Percentiles rank a stretch among this genome's conserved stretches.
Evolutionary conservation across 2,113 vertebrate genomes (phyloP).

Genomic region (Microtus oregoni): DNA sequence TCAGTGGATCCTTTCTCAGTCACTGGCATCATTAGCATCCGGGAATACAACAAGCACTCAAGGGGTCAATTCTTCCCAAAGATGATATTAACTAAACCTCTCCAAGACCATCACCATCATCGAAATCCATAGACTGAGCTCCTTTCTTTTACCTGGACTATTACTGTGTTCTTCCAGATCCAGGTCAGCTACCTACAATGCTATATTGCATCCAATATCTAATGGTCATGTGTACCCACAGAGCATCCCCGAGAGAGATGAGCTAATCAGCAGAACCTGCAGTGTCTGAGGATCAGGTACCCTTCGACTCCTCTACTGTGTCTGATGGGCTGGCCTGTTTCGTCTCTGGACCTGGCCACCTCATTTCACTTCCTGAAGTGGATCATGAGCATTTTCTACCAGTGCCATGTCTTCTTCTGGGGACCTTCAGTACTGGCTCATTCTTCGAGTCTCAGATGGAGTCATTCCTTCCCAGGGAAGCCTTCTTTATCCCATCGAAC

Average conservation of each 20-base stretch:
- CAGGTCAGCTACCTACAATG: background rate
- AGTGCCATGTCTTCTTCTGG: background rate
- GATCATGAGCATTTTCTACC: background rate
- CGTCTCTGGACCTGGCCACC: background rate
- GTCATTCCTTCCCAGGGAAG: background rate
- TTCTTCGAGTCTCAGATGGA: background rate
- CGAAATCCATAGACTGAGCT: background rate
- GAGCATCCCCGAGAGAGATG: background rate
- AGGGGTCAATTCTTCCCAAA: background rate
- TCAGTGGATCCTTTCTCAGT: background rate
- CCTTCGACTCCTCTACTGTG: too few relatives aligned
- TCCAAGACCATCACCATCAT: background rate
- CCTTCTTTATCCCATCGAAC: background rate
- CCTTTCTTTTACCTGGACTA: background rate
- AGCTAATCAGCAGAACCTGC: background rate
- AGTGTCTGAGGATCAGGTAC: background rate
- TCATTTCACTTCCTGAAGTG: background rate
- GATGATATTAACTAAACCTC: background rate
- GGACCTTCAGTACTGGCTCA: background rate
- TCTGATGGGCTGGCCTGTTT: background rate
- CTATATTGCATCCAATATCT: background rate
- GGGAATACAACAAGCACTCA: background rate
- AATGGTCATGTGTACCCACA: background rate
- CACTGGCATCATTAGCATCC: background rate
- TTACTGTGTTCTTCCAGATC: background rate